A percentile compares a stretch with the other conserved stretches of the same genome.
These are phyloP conservation scores for Aselliscus stoliczkanus DNA, from an alignment of 2,797 vertebrate genomes.

Conservation along the genomic window DNA sequence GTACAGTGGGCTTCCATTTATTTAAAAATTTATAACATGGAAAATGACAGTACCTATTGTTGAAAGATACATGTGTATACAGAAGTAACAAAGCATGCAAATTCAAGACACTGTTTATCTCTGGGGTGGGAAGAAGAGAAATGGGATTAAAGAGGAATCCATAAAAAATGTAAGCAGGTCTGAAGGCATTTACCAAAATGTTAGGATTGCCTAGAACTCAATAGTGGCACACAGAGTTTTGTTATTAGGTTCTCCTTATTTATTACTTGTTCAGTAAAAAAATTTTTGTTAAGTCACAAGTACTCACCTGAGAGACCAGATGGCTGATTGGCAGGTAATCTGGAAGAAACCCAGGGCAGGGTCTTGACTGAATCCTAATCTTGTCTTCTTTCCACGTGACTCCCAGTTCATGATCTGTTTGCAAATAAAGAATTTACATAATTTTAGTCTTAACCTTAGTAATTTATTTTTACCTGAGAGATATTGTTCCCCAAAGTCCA, in stretches of 20 bases:
- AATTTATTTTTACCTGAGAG: constrained; percentile 47
- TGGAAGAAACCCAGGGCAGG: background rate
- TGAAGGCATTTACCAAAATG: background rate
- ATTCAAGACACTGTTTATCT: background rate
- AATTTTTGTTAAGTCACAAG: background rate
- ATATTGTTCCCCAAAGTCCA: background rate
- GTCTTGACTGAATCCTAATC: background rate
- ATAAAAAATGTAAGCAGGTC: background rate
- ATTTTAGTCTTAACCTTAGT: background rate
- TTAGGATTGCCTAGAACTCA: background rate
- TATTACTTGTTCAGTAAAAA: background rate
- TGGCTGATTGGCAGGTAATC: no score
- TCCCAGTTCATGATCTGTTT: background rate
- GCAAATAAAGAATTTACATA: background rate
- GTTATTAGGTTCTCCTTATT: background rate
- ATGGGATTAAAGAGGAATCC: background rate
- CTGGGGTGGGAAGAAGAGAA: background rate
- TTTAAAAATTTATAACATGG: background rate
- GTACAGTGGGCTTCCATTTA: background rate
- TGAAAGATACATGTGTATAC: background rate
- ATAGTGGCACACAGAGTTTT: background rate
- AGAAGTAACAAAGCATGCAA: background rate
- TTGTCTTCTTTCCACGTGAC: background rate
- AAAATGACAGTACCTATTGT: background rate
- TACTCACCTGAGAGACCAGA: background rate